These are phyloP conservation scores for Bungarus multicinctus DNA, from an alignment of 2,113 vertebrate genomes.

Conservation along the genomic window DNA sequence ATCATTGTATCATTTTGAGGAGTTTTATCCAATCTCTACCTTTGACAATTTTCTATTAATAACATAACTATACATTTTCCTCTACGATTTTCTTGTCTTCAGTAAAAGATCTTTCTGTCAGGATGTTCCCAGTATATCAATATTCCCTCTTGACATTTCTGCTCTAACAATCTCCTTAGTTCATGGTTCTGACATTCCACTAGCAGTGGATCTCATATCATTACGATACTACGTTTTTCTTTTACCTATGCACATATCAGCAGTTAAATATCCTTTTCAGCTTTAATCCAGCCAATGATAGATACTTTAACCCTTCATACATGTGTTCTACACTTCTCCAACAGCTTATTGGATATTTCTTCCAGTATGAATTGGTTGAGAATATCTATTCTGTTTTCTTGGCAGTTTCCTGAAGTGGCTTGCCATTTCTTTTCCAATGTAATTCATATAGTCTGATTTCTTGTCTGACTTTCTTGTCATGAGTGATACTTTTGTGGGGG, in stretches of 20 bases:
- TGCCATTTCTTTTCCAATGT: neutral
- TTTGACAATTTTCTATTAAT: neutral
- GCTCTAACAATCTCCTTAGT: neutral
- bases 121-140: neutral
- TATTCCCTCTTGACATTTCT: neutral
- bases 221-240: neutral
- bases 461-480: neutral
- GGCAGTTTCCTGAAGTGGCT: neutral
- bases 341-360: neutral
- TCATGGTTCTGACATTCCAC: neutral
- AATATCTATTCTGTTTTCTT: neutral
- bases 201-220: neutral
- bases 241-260: neutral
- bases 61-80: neutral
- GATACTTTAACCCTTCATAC: neutral
- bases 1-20: neutral
- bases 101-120: neutral
- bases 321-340: neutral
- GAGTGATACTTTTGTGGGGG: neutral
- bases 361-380: neutral
- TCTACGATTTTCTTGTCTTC: neutral
- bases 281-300: neutral
- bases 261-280: neutral
- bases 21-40: neutral
- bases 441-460: neutral